phyloP scores from a whole-genome alignment of 2,888 invertebrate species.

The Rhabditophanes sp. region DNA sequence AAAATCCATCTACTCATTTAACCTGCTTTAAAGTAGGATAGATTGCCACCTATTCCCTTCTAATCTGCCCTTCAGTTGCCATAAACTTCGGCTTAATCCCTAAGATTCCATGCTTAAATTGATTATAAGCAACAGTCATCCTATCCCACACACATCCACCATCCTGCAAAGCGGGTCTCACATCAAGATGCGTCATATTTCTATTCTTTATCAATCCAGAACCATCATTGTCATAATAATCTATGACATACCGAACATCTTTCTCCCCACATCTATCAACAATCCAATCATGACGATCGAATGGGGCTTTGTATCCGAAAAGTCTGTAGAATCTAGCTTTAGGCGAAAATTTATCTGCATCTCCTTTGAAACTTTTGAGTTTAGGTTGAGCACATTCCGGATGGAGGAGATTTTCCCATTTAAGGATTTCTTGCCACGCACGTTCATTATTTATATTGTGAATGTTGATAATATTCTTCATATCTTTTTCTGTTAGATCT shows the following conservation, averaged over 20 bases:
- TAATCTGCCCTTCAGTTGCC: too few relatives aligned
- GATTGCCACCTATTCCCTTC: conserved; percentile 1
- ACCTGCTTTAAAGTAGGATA: too few relatives aligned
- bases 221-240: conserved; percentile 96
- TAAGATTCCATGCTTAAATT: too few relatives aligned
- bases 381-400: conserved; percentile 68
- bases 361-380: conserved; percentile 70
- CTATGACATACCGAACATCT: conserved; percentile 78
- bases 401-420: conserved; percentile 63
- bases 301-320: conserved; percentile 87
- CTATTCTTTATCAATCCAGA: conserved; percentile 58
- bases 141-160: conserved; percentile 81
- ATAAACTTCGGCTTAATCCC: too few relatives aligned
- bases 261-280: conserved; percentile 66
- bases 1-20: too few relatives aligned
- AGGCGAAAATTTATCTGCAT: conserved; percentile 80
- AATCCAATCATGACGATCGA: conserved; percentile 98
- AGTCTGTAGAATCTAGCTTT: conserved; percentile 68
- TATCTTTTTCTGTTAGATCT: conserved; percentile 68
- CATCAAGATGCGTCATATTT: conserved; percentile 85
- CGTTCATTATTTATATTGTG: conserved; percentile 97
- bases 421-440: conserved; percentile 85
- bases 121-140: conserved; percentile 58
- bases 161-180: conserved; percentile 89
- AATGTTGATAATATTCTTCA: conserved; percentile 81